Conservation (phyloP, 2,797 vertebrate species). For the Spondyliosoma cantharus region DNA sequence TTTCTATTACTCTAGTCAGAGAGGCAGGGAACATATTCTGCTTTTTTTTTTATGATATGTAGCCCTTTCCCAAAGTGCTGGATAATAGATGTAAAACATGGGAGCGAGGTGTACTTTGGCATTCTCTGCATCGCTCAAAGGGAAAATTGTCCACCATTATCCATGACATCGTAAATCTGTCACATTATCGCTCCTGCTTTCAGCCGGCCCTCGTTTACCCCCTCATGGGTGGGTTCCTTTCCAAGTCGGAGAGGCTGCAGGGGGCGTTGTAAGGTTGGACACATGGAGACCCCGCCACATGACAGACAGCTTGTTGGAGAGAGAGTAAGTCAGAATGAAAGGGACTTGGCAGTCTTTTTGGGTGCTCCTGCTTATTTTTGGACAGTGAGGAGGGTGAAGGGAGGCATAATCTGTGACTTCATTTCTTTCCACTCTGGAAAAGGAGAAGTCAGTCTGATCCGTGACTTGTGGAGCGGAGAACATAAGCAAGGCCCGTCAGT, state of each 20-base stretch:
- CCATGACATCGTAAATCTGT: slow-evolving; percentile 22
- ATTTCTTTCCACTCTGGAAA: slow-evolving; percentile 85
- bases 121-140: slow-evolving; percentile 4
- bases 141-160: slow-evolving; percentile 16
- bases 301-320: slow-evolving; percentile 49
- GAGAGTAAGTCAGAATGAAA: slow-evolving; percentile 37
- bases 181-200: slow-evolving; percentile 26
- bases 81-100: slow-evolving; percentile 10
- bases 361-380: slow-evolving; percentile 64
- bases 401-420: slow-evolving; percentile 71
- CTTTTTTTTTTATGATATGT: background rate
- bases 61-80: background rate
- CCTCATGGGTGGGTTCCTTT: slow-evolving; percentile 33
- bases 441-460: slow-evolving; percentile 74
- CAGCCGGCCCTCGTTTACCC: background rate
- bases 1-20: slow-evolving; percentile 53
- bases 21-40: slow-evolving; percentile 10
- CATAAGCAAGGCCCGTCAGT: slow-evolving; percentile 65
- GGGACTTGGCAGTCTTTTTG: slow-evolving; percentile 57
- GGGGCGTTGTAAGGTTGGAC: slow-evolving; percentile 46
- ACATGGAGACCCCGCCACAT: slow-evolving; percentile 24
- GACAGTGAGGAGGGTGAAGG: slow-evolving; percentile 31
- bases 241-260: slow-evolving; percentile 46
- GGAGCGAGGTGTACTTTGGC: slow-evolving; percentile 5
- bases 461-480: slow-evolving; percentile 69